phyloP scores from a whole-genome alignment of 2,888 invertebrate genomes.

The Morpho achilles region DNA sequence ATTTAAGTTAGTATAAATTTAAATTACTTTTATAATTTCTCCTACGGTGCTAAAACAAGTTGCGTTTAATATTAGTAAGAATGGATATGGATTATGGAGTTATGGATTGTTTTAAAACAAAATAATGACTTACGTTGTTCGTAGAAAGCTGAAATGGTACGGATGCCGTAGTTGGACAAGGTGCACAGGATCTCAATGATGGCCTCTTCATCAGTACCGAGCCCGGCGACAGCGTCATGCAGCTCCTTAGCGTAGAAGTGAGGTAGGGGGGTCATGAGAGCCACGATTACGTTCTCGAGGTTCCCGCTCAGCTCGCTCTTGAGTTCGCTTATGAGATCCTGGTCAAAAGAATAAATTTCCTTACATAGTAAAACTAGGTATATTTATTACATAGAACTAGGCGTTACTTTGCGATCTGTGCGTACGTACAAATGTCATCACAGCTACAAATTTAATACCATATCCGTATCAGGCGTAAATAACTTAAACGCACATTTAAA shows the following conservation, averaged over 20 bases:
- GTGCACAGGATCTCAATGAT: slow-evolving; percentile 96
- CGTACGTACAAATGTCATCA: too few species aligned
- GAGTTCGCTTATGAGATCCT: slow-evolving; percentile 89
- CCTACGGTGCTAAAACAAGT: too few species aligned
- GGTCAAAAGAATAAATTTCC: slow-evolving; percentile 21
- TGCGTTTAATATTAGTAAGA: neutral
- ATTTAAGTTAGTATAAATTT: too few species aligned
- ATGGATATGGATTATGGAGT: neutral
- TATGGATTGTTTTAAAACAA: neutral
- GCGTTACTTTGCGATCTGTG: too few species aligned
- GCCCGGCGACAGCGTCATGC: slow-evolving; percentile 90
- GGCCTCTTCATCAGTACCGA: slow-evolving; percentile 94
- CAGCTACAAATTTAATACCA: too few species aligned
- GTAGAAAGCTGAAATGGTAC: slow-evolving; percentile 90
- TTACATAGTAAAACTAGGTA: neutral
- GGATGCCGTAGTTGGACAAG: slow-evolving; percentile 92
- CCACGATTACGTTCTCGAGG: slow-evolving; percentile 93
- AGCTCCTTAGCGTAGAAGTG: slow-evolving; percentile 95
- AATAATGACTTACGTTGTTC: slow-evolving; percentile 82
- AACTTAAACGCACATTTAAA: too few species aligned
- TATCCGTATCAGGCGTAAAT: too few species aligned
- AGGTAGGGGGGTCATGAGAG: slow-evolving; percentile 92
- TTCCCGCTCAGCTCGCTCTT: slow-evolving; percentile 94
- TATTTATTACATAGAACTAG: too few species aligned
- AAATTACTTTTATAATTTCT: too few species aligned